phyloP scores from a whole-genome alignment of 1,140 invertebrate genomes.

The Rhyzopertha dominica region DNA sequence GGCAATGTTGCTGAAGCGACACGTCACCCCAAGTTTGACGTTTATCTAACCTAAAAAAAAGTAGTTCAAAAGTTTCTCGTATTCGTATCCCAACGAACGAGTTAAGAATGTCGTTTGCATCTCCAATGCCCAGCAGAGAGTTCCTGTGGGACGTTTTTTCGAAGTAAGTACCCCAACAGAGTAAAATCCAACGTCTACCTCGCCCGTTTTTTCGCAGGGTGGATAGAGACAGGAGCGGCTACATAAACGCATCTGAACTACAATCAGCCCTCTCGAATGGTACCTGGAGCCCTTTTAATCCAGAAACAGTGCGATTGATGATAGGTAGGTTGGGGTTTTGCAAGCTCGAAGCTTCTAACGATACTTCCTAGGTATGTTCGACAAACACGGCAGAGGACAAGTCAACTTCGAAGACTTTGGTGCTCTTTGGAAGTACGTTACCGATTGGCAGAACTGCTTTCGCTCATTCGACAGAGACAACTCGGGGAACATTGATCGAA shows the following conservation, averaged over 20 bases:
- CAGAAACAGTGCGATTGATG: conserved; percentile 93
- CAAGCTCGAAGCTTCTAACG: no score
- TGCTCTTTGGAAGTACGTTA: conserved; percentile 95
- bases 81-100: no score
- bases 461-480: conserved; percentile 90
- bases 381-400: conserved; percentile 80
- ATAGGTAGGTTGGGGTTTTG: no score
- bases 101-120: no score
- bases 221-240: conserved; percentile 88
- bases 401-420: conserved; percentile 95
- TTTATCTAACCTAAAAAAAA: no score
- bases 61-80: no score
- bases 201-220: conserved; percentile 69
- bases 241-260: conserved; percentile 86
- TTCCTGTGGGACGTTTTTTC: conserved; percentile 78
- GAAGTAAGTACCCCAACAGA: conserved; percentile 57
- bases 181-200: no score
- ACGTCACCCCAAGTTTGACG: no score
- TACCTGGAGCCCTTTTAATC: conserved; percentile 97
- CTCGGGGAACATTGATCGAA: conserved; percentile 91
- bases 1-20: no score
- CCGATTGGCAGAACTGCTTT: conserved; percentile 97
- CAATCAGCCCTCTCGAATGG: conserved; percentile 94
- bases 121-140: conserved; percentile 66
- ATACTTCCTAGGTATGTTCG: no score